phyloP scores from a whole-genome alignment of 30 jellyfish, hydroid and myxozoan species.

The Cassiopea andromeda region DNA sequence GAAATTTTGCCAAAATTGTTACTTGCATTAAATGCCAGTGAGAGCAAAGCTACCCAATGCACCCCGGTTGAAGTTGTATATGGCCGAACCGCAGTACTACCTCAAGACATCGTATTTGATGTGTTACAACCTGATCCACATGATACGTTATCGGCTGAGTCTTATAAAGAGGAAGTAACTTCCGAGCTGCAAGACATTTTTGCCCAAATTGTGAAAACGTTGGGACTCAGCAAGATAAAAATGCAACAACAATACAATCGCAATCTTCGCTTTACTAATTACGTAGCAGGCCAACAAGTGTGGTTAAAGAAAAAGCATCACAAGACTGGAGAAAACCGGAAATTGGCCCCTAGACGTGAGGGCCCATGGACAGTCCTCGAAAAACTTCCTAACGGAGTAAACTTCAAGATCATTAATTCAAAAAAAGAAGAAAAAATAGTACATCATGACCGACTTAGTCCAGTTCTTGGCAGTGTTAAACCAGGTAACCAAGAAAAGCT shows the following conservation, averaged over 20 bases:
- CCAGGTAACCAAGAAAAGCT: not conserved
- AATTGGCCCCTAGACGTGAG: conserved; percentile 30
- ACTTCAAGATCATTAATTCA: conserved; percentile 2
- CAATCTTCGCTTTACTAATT: conserved; percentile 33
- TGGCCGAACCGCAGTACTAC: conserved; percentile 34
- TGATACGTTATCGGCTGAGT: not conserved
- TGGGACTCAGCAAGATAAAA: not conserved
- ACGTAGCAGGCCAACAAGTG: conserved; percentile 33
- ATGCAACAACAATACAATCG: conserved; percentile 33
- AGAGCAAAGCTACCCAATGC: conserved; percentile 36
- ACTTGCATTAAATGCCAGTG: conserved; percentile 16
- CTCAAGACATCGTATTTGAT: conserved; percentile 29
- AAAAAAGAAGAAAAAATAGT: conserved; percentile 19
- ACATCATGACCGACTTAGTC: conserved; percentile 34
- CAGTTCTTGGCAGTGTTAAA: not conserved
- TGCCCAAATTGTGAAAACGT: not conserved
- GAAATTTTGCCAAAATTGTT: conserved; percentile 9
- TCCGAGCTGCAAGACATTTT: conserved; percentile 21
- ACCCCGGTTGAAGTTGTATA: conserved; percentile 38
- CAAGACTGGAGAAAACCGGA: conserved; percentile 44
- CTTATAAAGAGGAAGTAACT: not conserved
- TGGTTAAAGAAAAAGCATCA: conserved; percentile 28
- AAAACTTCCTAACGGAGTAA: conserved; percentile 36
- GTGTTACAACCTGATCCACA: not conserved
- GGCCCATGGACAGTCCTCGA: conserved; percentile 37